Percentiles rank a stretch among this genome's conserved stretches.
These are phyloP conservation scores for Crocodylus rhombifer DNA, from an alignment of 2,797 vertebrate species.

Conservation along the genomic window DNA sequence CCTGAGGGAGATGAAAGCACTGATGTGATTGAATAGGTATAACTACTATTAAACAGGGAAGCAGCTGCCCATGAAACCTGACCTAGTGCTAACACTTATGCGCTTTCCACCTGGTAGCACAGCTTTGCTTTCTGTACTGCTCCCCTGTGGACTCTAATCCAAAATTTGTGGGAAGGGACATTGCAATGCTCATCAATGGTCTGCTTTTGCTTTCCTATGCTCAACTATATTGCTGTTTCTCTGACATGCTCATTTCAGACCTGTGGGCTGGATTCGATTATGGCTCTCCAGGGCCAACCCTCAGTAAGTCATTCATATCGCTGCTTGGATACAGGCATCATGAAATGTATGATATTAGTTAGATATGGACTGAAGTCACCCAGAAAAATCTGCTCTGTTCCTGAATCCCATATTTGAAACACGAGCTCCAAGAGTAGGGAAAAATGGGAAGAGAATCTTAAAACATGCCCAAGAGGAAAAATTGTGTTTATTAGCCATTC, in stretches of 20 bases:
- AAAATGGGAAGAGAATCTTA: background rate
- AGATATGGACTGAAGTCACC: background rate
- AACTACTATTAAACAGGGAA: background rate
- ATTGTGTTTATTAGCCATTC: background rate
- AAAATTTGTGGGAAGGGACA: background rate
- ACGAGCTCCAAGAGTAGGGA: background rate
- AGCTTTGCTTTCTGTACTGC: background rate
- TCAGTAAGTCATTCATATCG: background rate
- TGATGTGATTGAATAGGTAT: background rate
- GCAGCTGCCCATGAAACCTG: background rate
- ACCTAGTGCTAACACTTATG: background rate
- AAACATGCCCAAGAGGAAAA: background rate
- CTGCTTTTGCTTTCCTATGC: background rate
- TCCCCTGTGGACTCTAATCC: background rate
- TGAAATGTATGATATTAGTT: background rate
- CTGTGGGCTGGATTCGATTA: background rate
- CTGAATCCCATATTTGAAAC: background rate
- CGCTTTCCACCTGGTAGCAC: background rate
- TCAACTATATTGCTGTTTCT: background rate
- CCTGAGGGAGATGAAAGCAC: background rate
- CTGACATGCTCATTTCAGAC: background rate
- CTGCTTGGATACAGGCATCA: background rate
- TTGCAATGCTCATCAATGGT: background rate
- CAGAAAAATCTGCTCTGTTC: background rate
- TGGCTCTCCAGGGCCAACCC: background rate